Conservation (phyloP, 1,140 invertebrate species). For the Drosophila malerkotliana region DNA sequence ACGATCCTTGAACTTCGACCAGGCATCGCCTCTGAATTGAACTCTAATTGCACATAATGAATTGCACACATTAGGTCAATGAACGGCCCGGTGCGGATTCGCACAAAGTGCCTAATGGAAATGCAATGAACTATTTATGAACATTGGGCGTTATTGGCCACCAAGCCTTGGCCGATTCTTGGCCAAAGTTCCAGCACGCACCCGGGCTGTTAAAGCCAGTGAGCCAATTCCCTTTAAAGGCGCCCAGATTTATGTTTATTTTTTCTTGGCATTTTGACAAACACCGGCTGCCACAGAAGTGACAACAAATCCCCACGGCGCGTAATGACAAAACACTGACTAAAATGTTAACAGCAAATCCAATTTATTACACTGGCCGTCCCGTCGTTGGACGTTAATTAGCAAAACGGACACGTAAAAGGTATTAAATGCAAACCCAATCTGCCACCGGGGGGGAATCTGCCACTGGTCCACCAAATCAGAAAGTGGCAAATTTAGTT, state of each 20-base stretch:
- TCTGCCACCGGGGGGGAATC: constrained; percentile 11
- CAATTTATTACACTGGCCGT: constrained; percentile 49
- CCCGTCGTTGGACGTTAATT: constrained; percentile 50
- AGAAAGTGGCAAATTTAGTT: constrained; percentile 15
- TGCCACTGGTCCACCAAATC: constrained; percentile 3
- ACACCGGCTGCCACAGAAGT: constrained; percentile 25
- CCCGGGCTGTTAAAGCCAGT: constrained; percentile 24
- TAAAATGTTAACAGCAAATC: constrained; percentile 66
- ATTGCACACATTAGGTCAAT: constrained; percentile 71
- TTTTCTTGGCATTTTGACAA: constrained; percentile 9
- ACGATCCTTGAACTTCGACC: constrained; percentile 54
- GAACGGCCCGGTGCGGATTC: constrained; percentile 22
- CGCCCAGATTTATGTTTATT: constrained; percentile 7
- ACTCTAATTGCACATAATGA: constrained; percentile 76
- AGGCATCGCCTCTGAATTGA: constrained; percentile 53
- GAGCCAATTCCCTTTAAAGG: constrained; percentile 20
- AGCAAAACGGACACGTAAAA: constrained; percentile 57
- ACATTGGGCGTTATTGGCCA: constrained; percentile 5
- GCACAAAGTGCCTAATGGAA: constrained; percentile 49
- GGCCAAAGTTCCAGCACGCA: constrained; percentile 33
- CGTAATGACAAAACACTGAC: constrained; percentile 29
- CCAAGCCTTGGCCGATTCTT: constrained; percentile 1
- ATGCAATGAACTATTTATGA: constrained; percentile 65
- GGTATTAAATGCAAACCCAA: constrained; percentile 53
- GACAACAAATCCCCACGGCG: constrained; percentile 27